phyloP scores from a whole-genome alignment of 2,113 vertebrate genomes.

The Lipophrys pholis region DNA sequence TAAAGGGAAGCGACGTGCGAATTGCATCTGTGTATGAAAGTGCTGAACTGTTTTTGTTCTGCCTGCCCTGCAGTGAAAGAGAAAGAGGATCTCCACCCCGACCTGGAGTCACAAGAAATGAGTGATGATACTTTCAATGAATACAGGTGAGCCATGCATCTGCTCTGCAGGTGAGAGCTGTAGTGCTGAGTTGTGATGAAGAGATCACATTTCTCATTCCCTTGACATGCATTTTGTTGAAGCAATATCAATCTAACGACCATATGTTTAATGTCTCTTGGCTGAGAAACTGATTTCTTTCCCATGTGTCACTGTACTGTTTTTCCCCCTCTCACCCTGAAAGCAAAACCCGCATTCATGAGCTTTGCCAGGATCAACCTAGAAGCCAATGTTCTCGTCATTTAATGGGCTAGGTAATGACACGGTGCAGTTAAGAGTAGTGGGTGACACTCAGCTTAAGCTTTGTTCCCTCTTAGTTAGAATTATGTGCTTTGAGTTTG shows the following conservation, averaged over 20 bases:
- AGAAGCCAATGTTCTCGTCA: conserved; percentile 64
- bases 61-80: conserved; percentile 88
- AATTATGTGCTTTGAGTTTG: conserved; percentile 33
- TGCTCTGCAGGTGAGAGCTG: conserved; percentile 14
- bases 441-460: conserved; percentile 12
- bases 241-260: conserved; percentile 22
- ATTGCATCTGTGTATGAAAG: conserved; percentile 28
- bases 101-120: conserved; percentile 87
- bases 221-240: conserved; percentile 25
- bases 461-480: conserved; percentile 44
- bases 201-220: conserved; percentile 32
- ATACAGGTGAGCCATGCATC: conserved; percentile 88
- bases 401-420: conserved; percentile 75
- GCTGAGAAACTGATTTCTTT: conserved; percentile 20
- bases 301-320: conserved; percentile 55
- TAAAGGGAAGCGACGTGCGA: neutral
- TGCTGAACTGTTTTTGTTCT: conserved; percentile 5
- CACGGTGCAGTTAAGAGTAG: conserved; percentile 65
- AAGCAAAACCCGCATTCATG: conserved; percentile 75
- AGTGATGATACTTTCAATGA: conserved; percentile 92
- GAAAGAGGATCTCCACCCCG: conserved; percentile 91
- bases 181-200: conserved; percentile 22
- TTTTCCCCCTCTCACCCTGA: conserved; percentile 65
- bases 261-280: conserved; percentile 46
- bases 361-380: conserved; percentile 72